phyloP scores from a whole-genome alignment of 2,113 vertebrate genomes.

The Gnathonemus echidnorhynchus region DNA sequence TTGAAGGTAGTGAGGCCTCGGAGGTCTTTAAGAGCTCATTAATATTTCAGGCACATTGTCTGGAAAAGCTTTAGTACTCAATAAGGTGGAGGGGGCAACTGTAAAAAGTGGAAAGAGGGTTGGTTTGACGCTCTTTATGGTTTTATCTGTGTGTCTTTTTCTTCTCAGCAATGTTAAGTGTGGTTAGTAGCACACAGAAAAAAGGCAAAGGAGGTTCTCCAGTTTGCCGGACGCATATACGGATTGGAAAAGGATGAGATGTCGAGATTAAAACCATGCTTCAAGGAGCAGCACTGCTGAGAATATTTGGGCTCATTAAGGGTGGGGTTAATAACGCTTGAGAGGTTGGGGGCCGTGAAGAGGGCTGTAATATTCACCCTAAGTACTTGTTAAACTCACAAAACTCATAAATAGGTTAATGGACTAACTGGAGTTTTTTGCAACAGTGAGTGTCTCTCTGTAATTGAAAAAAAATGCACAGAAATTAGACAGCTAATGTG shows the following conservation, averaged over 20 bases:
- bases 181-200: neutral
- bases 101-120: conserved; percentile 30
- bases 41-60: conserved; percentile 46
- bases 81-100: conserved; percentile 39
- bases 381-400: conserved; percentile 30
- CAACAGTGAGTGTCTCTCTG: conserved; percentile 28
- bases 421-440: conserved; percentile 41
- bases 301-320: conserved; percentile 23
- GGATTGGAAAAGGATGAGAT: conserved; percentile 1
- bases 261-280: conserved; percentile 25
- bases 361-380: conserved; percentile 30
- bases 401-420: conserved; percentile 41
- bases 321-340: conserved; percentile 32
- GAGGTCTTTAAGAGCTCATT: conserved; percentile 34
- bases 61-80: conserved; percentile 32
- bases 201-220: neutral
- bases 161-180: neutral
- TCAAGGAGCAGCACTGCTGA: conserved; percentile 14
- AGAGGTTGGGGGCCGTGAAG: conserved; percentile 28
- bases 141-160: neutral
- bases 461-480: conserved; percentile 43
- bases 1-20: conserved; percentile 35
- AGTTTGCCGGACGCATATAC: neutral
- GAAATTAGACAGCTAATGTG: conserved; percentile 29
- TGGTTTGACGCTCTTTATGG: conserved; percentile 10